Percentiles rank a stretch among this genome's conserved stretches.
phyloP scores from a whole-genome alignment of 2,888 invertebrate species.

The Sesamia inferens region DNA sequence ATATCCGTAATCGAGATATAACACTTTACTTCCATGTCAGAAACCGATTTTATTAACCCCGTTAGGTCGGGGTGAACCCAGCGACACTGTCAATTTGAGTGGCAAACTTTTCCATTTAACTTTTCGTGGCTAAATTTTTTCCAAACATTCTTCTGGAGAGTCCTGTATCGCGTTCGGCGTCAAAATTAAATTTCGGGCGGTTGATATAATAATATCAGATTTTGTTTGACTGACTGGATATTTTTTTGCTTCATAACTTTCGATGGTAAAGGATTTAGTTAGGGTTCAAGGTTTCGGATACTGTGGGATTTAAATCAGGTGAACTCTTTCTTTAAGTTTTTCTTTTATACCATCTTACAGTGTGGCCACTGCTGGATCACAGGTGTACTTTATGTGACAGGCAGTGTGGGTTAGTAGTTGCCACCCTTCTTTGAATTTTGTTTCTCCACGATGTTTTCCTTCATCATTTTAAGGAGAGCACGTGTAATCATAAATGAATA shows the following conservation, averaged over 20 bases:
- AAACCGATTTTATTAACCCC: slow-evolving; percentile 80
- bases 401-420: background rate
- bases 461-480: background rate
- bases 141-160: slow-evolving; percentile 79
- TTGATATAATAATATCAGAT: slow-evolving; percentile 63
- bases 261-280: slow-evolving; percentile 26
- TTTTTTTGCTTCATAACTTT: slow-evolving; percentile 25
- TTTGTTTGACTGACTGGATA: slow-evolving; percentile 50
- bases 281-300: slow-evolving; percentile 1
- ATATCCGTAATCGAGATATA: slow-evolving; percentile 70
- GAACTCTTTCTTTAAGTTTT: background rate
- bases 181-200: slow-evolving; percentile 75
- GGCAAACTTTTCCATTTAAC: slow-evolving; percentile 88
- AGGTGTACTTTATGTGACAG: background rate
- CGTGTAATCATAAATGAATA: background rate
- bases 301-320: background rate
- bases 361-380: background rate
- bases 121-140: slow-evolving; percentile 81
- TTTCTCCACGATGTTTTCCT: background rate
- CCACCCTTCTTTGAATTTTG: background rate
- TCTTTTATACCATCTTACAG: background rate
- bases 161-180: slow-evolving; percentile 74
- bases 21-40: slow-evolving; percentile 74
- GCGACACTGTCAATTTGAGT: slow-evolving; percentile 85
- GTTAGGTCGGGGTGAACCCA: slow-evolving; percentile 68